Evolutionary conservation across 2,113 vertebrate species (phyloP), one percentile per base, ranked within the genome.

Genomic region (Ceyx margarethae): DNA sequence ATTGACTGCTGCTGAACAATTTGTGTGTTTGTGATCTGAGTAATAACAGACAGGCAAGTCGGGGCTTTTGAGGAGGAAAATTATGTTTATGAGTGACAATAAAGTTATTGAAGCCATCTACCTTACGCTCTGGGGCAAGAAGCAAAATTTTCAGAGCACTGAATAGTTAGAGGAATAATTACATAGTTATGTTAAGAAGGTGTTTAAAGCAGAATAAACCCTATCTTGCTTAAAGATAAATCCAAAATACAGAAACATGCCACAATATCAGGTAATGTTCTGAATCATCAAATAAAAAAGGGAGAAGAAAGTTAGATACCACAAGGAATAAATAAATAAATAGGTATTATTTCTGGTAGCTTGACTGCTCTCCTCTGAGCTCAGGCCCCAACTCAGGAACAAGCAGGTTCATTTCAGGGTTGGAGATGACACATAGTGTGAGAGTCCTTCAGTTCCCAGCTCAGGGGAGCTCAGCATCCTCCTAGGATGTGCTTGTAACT

Each of bases 1-100:
- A 97, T 96, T 94, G 94, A 97, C 96, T 91, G 79, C 92, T 97
- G 96, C 96, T 96, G 93, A 97, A 96, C 88, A 96, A 87, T 95
- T 95, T 97, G 87, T 97, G 87, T 92, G 85, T 94, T 96, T 97
- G 94, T 95, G 89, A 96, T 96, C n/a, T 83, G 82, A 95, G 85
- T 76, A 86, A 65, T 81, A 92, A 95, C 61, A 13, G 5, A 56
- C 33, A 14, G 64, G 81, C 77, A 89, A 95, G 85, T 87, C 91
- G 74, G 56, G 92, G 88, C 60, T 96, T 93, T 80, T 42, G 31
- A 89, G 73, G 29, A 76, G 18, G 50, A 92, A 50, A 50, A 54
- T 62, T 20, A 79, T 29, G 29, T 81, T 94, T 84, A 48, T 54
- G 67, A 80, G 23, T 33, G 74, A 28, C 72, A 95, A 58, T 56